Conservation (phyloP, 2,113 vertebrate species). For the Ifrita kowaldi region DNA sequence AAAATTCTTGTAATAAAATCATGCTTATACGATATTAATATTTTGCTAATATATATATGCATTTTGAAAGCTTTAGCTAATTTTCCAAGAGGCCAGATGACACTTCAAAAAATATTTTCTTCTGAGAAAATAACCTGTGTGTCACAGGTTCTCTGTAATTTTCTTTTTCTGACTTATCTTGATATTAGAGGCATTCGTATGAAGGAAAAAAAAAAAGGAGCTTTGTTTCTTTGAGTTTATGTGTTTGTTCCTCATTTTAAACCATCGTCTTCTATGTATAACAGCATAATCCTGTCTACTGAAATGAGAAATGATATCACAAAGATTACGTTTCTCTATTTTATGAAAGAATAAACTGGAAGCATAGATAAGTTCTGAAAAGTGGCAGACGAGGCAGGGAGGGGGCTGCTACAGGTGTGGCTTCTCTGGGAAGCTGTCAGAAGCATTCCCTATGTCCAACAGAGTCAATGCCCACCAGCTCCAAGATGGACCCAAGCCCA, state of each 20-base stretch:
- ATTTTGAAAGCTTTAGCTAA: not conserved
- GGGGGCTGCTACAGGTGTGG: fast-evolving
- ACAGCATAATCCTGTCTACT: not conserved
- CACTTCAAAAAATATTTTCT: not conserved
- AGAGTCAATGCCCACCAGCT: fast-evolving
- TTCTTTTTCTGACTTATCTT: not conserved
- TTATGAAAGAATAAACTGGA: not conserved
- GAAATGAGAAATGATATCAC: not conserved
- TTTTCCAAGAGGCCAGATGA: not conserved
- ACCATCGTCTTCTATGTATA: not conserved
- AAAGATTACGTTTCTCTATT: not conserved
- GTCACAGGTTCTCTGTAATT: not conserved
- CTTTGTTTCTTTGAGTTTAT: conserved; percentile 27
- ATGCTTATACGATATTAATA: not conserved
- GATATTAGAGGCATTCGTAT: not conserved
- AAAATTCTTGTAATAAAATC: not conserved
- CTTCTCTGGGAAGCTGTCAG: not conserved
- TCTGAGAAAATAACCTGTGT: not conserved
- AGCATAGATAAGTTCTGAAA: not conserved
- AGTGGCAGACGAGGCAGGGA: not conserved
- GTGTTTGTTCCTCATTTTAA: conserved; percentile 6
- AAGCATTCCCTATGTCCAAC: not conserved
- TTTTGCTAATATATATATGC: not conserved
- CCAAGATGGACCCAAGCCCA: not conserved
- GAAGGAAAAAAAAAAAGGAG: not conserved